Conservation (phyloP, 1,140 invertebrate genomes). For the Calliopsis andreniformis region DNA sequence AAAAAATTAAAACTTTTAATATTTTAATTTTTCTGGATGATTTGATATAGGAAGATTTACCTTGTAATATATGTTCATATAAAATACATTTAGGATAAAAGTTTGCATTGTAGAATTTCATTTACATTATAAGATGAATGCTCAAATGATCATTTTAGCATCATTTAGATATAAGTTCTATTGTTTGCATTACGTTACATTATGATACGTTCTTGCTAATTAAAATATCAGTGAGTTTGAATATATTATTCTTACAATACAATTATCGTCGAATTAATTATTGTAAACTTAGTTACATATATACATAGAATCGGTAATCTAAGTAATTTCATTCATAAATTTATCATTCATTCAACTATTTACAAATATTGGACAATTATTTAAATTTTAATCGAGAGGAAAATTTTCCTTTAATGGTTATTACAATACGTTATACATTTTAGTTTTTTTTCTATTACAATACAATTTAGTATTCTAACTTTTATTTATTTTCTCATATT, state of each 20-base stretch:
- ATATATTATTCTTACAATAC: slow-evolving; percentile 9
- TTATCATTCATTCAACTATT: slow-evolving; percentile 21
- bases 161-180: slow-evolving; percentile 9
- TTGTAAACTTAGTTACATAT: background rate
- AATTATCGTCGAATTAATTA: slow-evolving; percentile 15
- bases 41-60: too few species aligned
- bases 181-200: slow-evolving; percentile 13
- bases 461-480: slow-evolving; percentile 21
- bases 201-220: slow-evolving; percentile 17
- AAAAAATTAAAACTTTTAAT: slow-evolving; percentile 10
- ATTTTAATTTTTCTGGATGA: slow-evolving; percentile 2
- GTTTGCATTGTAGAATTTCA: slow-evolving; percentile 23
- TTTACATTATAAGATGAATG: background rate
- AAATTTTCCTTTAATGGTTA: background rate
- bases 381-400: slow-evolving; percentile 15
- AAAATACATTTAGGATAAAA: background rate
- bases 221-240: slow-evolving; percentile 1
- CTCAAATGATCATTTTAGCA: slow-evolving; percentile 10
- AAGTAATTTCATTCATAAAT: too few species aligned
- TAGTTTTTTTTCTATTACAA: slow-evolving; percentile 8
- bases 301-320: too few species aligned
- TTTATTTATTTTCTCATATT: slow-evolving; percentile 41
- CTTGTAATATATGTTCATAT: slow-evolving; percentile 27
- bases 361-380: slow-evolving; percentile 27
- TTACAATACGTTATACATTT: slow-evolving; percentile 14